Conservation (phyloP, 2,888 invertebrate genomes). For the Amiota minor region DNA sequence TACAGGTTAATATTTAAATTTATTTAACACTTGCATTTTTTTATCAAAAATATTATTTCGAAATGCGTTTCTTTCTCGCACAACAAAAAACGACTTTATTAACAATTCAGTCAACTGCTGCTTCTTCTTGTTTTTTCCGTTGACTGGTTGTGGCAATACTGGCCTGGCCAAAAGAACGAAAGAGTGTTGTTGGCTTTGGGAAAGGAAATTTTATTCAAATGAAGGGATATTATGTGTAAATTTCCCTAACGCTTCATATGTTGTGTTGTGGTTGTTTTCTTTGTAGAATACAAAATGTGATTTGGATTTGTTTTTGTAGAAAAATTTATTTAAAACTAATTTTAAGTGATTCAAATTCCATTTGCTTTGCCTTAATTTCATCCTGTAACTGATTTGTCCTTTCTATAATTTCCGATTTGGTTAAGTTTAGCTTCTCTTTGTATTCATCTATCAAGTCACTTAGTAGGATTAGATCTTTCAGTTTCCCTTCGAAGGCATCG, state of each 20-base stretch:
- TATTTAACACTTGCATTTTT: conserved; percentile 3
- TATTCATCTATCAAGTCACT: conserved; percentile 58
- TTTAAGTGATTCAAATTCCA: conserved; percentile 29
- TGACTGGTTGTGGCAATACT: conserved; percentile 11
- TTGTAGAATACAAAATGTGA: background rate
- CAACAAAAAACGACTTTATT: background rate
- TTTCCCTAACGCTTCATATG: background rate
- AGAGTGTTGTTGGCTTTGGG: background rate
- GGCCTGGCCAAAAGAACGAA: background rate
- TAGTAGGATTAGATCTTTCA: conserved; percentile 61
- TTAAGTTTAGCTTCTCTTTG: conserved; percentile 59
- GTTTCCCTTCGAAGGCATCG: conserved; percentile 68
- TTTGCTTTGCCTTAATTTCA: conserved; percentile 58
- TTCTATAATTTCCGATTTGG: conserved; percentile 62
- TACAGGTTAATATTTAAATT: background rate
- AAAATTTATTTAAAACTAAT: background rate
- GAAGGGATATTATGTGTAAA: background rate
- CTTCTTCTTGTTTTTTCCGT: background rate
- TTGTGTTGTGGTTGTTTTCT: background rate
- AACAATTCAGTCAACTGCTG: conserved; percentile 10
- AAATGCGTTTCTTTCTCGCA: background rate
- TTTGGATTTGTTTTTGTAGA: background rate
- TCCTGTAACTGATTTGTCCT: conserved; percentile 59
- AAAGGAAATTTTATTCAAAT: background rate
- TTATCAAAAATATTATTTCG: background rate